Base-by-base conservation (phyloP, 2,113 vertebrate species). In the Ptychochromis oligacanthus region DNA sequence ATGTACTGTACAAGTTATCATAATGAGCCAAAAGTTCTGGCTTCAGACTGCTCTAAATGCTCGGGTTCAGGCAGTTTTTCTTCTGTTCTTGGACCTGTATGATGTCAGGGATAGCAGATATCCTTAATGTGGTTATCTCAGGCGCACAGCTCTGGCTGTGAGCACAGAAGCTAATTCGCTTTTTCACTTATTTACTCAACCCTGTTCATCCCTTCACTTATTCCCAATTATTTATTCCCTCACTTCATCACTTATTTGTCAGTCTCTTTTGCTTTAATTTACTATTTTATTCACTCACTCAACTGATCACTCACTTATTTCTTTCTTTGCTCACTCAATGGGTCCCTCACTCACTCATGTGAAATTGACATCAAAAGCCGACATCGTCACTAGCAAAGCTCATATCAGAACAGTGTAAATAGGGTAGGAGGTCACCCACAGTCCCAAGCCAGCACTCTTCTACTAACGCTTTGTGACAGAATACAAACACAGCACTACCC, bases 361-460 rank as follows among this genome's bases (percentile, higher is more conserved):
- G 54, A 55, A 75, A 43, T n/a, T 67, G 7, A 81, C 79, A 70
- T 12, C 59, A 59, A 72, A 9, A 72, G 49, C 12, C 3, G 13
- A 15, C 11, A 31, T 26, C 6, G 26, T 61, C 38, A 55, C 17
- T 28, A 38, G 14, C 49, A 60, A 85, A 59, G 70, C 55, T 70
- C 5, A 3, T 59, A 17, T 75, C 49, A 79, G 88, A 90, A 83
- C 83, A 61, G 77, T 24, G 31, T 77, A 88, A 93, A 86, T 89
- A 85, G 93, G 86, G 81, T 55, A 93, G 79, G 88, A 75, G 91
- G 84, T 85, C 88, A 90, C 86, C 80, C 76, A 81, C 78, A 56
- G 13, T 89, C 87, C 87, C 82, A 38, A 75, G 81, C 76, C 59
- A 58, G n/a, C n/a, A 0, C 81, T 72, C 24, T 26, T 76, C 22